These are phyloP conservation scores for Petrosia ficiformis DNA, from an alignment of 37 sponge, comb jelly and placozoan species.

Conservation along the genomic window DNA sequence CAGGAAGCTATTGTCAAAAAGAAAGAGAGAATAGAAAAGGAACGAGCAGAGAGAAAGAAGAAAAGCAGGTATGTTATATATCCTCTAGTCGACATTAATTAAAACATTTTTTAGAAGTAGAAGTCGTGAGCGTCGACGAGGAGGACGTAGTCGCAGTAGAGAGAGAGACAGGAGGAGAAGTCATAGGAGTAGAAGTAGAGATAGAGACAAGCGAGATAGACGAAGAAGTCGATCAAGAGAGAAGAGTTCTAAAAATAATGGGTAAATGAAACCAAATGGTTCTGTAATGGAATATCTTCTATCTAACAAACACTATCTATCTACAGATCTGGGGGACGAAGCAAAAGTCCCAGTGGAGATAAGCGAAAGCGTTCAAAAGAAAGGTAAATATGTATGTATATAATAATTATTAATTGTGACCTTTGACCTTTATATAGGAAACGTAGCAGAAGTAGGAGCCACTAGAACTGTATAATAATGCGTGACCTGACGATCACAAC, in stretches of 20 bases:
- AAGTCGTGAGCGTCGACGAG: slow-evolving; percentile 15
- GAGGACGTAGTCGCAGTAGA: slow-evolving; percentile 14
- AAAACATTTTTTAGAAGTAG: neutral
- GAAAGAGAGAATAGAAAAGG: neutral
- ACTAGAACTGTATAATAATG: no score
- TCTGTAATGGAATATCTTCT: no score
- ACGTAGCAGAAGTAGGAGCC: no score
- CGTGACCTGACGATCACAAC: no score
- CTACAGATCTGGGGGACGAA: slow-evolving; percentile 1
- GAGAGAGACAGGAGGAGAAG: slow-evolving; percentile 26
- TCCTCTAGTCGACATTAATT: neutral
- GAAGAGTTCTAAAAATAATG: no score
- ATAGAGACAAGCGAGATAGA: slow-evolving; percentile 12
- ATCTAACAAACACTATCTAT: neutral
- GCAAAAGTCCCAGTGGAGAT: neutral
- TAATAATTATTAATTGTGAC: no score
- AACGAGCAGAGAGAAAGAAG: neutral
- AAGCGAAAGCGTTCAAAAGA: neutral
- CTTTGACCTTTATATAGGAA: no score
- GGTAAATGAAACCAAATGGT: no score
- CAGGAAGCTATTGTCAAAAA: neutral
- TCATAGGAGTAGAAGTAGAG: slow-evolving; percentile 18
- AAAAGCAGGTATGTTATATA: neutral
- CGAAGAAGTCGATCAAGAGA: slow-evolving; percentile 14
- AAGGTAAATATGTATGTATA: no score